Percentiles rank a stretch among this genome's conserved stretches.
These are phyloP conservation scores for Leptinotarsa juncta DNA, from an alignment of 2,888 invertebrate species.

Conservation along the genomic window DNA sequence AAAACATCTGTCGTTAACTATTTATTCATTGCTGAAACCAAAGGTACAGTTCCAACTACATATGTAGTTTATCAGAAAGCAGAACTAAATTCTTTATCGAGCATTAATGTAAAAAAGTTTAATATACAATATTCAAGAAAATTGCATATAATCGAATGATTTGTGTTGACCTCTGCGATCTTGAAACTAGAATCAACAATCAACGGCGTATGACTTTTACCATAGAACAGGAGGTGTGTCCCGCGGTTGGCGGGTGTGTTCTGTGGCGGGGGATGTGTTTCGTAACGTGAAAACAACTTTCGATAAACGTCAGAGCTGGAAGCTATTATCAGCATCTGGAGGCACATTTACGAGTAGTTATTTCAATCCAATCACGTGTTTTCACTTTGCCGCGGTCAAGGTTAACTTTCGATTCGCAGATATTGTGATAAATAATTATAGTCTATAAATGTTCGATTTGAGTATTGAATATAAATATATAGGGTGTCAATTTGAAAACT, in stretches of 20 bases:
- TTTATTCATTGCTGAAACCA: too few relatives aligned
- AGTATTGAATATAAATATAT: too few relatives aligned
- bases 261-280: not conserved
- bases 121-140: too few relatives aligned
- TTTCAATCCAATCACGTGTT: not conserved
- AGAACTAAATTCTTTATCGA: too few relatives aligned
- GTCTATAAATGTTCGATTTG: not conserved
- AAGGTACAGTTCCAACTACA: too few relatives aligned
- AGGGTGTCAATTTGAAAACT: too few relatives aligned
- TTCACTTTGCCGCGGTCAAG: not conserved
- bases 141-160: too few relatives aligned
- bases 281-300: slow-evolving; percentile 1
- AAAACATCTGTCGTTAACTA: too few relatives aligned
- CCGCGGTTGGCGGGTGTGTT: not conserved
- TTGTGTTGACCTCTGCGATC: too few relatives aligned
- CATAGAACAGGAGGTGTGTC: not conserved
- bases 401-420: not conserved
- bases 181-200: not conserved
- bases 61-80: too few relatives aligned
- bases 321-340: not conserved
- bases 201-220: not conserved
- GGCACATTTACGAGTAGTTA: not conserved
- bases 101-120: too few relatives aligned
- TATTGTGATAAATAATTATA: not conserved
- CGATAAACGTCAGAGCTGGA: not conserved